Evolutionary conservation across 1,140 invertebrate genomes (phyloP).

Genomic region (Pseudomyrmex concolor): DNA sequence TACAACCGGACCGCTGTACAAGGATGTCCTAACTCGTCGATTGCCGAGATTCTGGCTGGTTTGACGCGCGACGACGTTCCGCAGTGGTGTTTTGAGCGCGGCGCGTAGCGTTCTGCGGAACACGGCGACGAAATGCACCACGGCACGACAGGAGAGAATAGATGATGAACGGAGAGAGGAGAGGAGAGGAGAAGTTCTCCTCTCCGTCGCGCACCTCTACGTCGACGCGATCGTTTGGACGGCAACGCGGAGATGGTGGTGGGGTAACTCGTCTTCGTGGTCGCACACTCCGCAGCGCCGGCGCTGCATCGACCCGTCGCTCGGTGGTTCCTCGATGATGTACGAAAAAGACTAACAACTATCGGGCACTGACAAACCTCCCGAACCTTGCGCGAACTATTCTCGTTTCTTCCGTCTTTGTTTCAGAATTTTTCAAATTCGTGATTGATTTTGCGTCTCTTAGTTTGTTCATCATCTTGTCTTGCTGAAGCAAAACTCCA

Average conservation of each 20-base stretch:
- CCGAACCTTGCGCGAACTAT: not conserved
- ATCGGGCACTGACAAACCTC: not conserved
- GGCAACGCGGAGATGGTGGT: conserved; percentile 33
- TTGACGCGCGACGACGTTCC: conserved; percentile 63
- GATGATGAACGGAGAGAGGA: conserved; percentile 23
- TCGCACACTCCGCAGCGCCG: conserved; percentile 72
- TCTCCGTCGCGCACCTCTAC: conserved; percentile 45
- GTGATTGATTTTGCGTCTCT: not conserved
- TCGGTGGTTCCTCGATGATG: conserved; percentile 31
- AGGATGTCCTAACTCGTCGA: not conserved
- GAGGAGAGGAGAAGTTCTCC: conserved; percentile 33
- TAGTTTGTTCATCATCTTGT: not conserved
- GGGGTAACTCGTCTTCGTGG: conserved; percentile 65
- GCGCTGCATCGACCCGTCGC: conserved; percentile 78
- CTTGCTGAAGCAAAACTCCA: not conserved
- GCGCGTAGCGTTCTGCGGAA: conserved; percentile 74
- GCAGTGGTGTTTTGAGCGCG: conserved; percentile 72
- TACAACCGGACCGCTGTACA: conserved; percentile 20
- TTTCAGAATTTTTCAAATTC: not conserved
- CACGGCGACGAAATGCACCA: conserved; percentile 69
- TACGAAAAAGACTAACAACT: conserved; percentile 44
- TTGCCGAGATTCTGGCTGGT: conserved; percentile 32
- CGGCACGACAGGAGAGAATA: conserved; percentile 25
- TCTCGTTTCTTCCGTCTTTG: not conserved
- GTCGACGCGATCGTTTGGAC: conserved; percentile 70